Evolutionary conservation across 2,888 invertebrate genomes (phyloP).

Genomic region (Saturnia japonica): DNA sequence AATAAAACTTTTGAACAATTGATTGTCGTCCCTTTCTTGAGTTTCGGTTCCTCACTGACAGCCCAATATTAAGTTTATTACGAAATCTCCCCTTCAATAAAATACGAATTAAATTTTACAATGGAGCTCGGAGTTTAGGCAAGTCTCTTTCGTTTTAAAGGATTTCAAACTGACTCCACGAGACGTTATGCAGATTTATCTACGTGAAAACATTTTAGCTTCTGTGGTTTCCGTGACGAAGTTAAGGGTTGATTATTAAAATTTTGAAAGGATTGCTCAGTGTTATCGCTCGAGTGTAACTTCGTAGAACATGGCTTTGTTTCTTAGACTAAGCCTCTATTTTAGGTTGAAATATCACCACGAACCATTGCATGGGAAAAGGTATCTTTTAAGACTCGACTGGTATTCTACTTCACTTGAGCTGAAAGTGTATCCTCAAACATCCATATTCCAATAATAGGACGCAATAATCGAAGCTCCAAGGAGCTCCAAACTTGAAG

Average conservation of each 20-base stretch:
- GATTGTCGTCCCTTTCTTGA: conserved; percentile 29
- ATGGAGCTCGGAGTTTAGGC: conserved; percentile 30
- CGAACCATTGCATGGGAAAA: too few species aligned
- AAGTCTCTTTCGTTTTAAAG: conserved; percentile 20
- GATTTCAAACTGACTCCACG: neutral
- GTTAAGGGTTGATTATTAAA: neutral
- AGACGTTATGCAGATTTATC: conserved; percentile 6
- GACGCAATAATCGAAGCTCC: too few species aligned
- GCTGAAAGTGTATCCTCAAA: too few species aligned
- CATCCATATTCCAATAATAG: too few species aligned
- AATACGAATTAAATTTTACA: conserved; percentile 60
- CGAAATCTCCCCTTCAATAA: conserved; percentile 51
- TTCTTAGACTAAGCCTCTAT: neutral
- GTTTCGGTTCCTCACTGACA: conserved; percentile 27
- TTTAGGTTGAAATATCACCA: neutral
- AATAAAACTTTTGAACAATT: conserved; percentile 38
- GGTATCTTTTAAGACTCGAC: too few species aligned
- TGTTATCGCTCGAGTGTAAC: neutral
- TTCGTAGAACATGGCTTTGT: neutral
- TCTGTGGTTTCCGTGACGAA: neutral
- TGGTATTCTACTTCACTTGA: too few species aligned
- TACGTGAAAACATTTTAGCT: neutral
- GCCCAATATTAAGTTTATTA: conserved; percentile 58
- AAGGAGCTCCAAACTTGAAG: too few species aligned
- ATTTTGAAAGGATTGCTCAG: neutral